A percentile compares a stretch with the other conserved stretches of the same genome.
These are phyloP conservation scores for Strigops habroptila DNA, from an alignment of 2,113 vertebrate genomes.

Conservation along the genomic window DNA sequence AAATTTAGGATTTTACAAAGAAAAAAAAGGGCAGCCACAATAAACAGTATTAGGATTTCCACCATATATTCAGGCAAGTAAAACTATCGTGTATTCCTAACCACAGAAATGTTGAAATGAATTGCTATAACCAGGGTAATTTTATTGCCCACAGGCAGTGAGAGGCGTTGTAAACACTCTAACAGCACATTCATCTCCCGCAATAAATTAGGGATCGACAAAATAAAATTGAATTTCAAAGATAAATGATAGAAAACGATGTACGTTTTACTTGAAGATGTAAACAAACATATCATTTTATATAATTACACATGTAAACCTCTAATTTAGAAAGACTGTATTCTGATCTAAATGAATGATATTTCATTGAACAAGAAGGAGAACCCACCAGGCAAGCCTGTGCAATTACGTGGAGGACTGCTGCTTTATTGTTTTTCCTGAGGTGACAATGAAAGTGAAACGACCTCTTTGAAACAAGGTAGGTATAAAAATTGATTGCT, in stretches of 20 bases:
- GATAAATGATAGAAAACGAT: constrained; percentile 60
- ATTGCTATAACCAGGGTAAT: constrained; percentile 55
- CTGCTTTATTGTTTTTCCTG: constrained; percentile 57
- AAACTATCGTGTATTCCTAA: background rate
- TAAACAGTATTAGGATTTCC: background rate
- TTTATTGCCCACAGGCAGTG: constrained; percentile 55
- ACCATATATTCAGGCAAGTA: background rate
- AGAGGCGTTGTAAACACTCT: constrained; percentile 51
- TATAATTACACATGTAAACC: constrained; percentile 68
- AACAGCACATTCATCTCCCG: constrained; percentile 44
- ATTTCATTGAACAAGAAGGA: constrained; percentile 24
- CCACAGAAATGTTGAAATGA: constrained; percentile 5
- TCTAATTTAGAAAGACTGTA: constrained; percentile 59
- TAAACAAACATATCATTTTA: constrained; percentile 75
- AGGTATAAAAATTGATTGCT: constrained; percentile 26
- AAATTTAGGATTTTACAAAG: background rate
- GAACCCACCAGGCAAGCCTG: background rate
- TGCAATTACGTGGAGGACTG: constrained; percentile 50
- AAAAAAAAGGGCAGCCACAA: background rate
- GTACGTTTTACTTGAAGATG: constrained; percentile 56
- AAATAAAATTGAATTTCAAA: constrained; percentile 68
- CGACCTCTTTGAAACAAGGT: constrained; percentile 14
- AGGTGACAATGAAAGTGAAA: constrained; percentile 47
- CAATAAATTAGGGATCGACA: constrained; percentile 57
- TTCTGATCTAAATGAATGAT: constrained; percentile 59